phyloP scores from a whole-genome alignment of 2,888 invertebrate species.

The Pegoplata infirma region DNA sequence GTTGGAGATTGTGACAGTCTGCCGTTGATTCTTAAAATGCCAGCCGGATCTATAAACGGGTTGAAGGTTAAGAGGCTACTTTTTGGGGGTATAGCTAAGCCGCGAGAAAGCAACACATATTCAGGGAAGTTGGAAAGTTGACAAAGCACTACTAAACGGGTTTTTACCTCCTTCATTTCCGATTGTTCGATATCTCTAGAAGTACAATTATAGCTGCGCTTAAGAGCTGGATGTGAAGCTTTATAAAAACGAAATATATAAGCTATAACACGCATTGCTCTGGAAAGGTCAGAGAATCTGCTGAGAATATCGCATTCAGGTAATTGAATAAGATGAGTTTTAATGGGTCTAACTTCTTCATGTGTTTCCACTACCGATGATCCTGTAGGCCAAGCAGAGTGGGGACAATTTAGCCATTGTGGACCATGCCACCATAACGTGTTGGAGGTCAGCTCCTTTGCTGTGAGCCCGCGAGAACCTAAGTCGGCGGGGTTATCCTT shows the following conservation, averaged over 20 bases:
- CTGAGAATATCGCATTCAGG: neutral
- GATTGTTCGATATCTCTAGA: neutral
- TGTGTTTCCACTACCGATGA: neutral
- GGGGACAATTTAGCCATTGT: neutral
- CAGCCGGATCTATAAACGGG: neutral
- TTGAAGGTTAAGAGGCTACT: neutral
- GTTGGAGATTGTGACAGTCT: too few relatives aligned
- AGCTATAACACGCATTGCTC: neutral
- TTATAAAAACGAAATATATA: slow-evolving; percentile 11
- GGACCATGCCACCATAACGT: slow-evolving; percentile 30
- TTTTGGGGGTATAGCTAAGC: neutral
- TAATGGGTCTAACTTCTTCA: neutral
- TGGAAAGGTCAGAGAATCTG: neutral
- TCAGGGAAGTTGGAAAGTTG: neutral
- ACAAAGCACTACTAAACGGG: neutral
- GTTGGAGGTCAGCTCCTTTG: neutral
- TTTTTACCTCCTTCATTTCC: neutral
- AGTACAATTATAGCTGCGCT: neutral
- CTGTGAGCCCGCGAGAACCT: slow-evolving; percentile 34
- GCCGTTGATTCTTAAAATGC: too few relatives aligned
- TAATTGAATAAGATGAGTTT: neutral
- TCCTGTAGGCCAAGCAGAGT: neutral
- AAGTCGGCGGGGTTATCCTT: slow-evolving; percentile 33
- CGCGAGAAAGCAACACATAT: neutral
- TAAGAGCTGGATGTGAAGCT: neutral